A percentile compares a stretch with the other conserved stretches of the same genome.
phyloP scores from a whole-genome alignment of 2,888 invertebrate genomes.

The Bimastos eiseni region DNA sequence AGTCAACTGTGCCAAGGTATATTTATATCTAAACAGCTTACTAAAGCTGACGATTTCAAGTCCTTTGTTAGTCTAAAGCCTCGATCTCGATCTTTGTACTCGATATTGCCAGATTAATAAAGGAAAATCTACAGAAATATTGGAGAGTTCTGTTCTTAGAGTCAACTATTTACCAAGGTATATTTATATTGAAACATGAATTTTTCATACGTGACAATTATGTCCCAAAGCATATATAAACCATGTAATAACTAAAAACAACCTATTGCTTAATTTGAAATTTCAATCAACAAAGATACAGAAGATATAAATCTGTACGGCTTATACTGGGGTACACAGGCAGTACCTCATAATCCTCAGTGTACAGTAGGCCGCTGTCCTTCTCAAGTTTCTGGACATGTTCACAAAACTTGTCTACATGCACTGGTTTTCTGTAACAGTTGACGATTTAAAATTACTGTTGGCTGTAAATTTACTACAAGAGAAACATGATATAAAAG shows the following conservation, averaged over 20 bases:
- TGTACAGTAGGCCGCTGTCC: slow-evolving; percentile 94
- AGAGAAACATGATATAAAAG: background rate
- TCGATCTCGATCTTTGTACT: too few species aligned
- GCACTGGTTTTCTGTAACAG: slow-evolving; percentile 68
- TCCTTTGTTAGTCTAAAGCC: too few species aligned
- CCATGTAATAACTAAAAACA: background rate
- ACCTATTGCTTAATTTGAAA: background rate
- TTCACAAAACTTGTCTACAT: slow-evolving; percentile 84
- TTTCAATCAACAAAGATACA: background rate
- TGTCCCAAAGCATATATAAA: too few species aligned
- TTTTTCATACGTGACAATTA: too few species aligned
- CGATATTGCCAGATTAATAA: too few species aligned
- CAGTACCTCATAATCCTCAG: slow-evolving; percentile 94
- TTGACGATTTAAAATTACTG: background rate
- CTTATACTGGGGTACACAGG: background rate
- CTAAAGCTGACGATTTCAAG: too few species aligned
- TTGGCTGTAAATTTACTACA: background rate
- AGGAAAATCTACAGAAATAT: too few species aligned
- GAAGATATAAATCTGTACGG: background rate
- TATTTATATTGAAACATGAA: too few species aligned
- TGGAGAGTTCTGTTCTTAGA: too few species aligned
- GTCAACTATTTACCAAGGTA: too few species aligned
- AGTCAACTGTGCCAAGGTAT: too few species aligned
- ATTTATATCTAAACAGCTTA: too few species aligned
- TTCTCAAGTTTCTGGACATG: slow-evolving; percentile 94